Percentiles rank a stretch among this genome's conserved stretches.
phyloP scores from a whole-genome alignment of 1,140 invertebrate genomes.

The Bombus pascuorum region DNA sequence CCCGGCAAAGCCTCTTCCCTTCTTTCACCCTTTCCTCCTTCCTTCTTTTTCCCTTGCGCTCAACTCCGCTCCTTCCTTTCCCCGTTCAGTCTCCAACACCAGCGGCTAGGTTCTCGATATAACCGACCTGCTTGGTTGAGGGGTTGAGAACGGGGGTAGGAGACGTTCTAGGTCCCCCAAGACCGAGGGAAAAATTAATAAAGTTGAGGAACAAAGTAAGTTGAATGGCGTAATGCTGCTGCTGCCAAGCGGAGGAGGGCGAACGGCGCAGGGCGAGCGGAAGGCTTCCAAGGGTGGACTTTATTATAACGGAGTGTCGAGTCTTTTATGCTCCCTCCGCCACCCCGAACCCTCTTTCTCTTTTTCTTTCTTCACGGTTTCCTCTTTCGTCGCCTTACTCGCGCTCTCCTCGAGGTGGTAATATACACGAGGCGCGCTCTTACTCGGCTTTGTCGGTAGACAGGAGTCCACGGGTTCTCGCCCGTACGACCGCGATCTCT shows the following conservation, averaged over 20 bases:
- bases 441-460: slow-evolving; percentile 49
- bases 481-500: slow-evolving; percentile 4
- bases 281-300: slow-evolving; percentile 77
- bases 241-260: slow-evolving; percentile 56
- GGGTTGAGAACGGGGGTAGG: not conserved
- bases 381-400: slow-evolving; percentile 45
- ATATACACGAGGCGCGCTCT: slow-evolving; percentile 63
- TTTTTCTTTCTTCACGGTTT: slow-evolving; percentile 46
- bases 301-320: slow-evolving; percentile 82
- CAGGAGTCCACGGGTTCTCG: not conserved
- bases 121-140: slow-evolving; percentile 56
- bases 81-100: slow-evolving; percentile 34
- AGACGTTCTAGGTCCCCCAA: slow-evolving; percentile 70
- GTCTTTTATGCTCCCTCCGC: slow-evolving; percentile 78
- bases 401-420: slow-evolving; percentile 41
- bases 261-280: slow-evolving; percentile 50
- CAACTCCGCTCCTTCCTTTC: slow-evolving; percentile 27
- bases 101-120: slow-evolving; percentile 63
- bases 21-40: not conserved
- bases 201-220: slow-evolving; percentile 83
- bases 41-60: not conserved
- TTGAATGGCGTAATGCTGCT: slow-evolving; percentile 81
- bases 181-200: slow-evolving; percentile 83
- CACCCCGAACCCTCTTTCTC: slow-evolving; percentile 1
- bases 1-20: slow-evolving; percentile 17